Evolutionary conservation across 2,113 vertebrate genomes (phyloP).

Genomic region (Aspiorhynchus laticeps): DNA sequence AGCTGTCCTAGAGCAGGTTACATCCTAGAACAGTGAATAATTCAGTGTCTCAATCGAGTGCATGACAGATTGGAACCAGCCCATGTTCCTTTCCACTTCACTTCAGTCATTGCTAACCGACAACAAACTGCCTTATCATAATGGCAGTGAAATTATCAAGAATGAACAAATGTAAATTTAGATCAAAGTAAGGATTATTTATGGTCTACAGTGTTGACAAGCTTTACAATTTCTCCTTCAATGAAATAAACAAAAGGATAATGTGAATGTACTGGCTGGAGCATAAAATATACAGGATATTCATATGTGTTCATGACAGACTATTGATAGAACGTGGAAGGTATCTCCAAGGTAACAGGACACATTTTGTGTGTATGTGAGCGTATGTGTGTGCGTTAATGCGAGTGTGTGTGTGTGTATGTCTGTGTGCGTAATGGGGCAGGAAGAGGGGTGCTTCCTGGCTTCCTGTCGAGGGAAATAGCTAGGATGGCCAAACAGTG

Average conservation of each 20-base stretch:
- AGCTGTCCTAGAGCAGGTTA: constrained; percentile 46
- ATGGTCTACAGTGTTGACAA: not conserved
- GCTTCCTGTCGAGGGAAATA: constrained; percentile 60
- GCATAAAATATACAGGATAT: constrained; percentile 35
- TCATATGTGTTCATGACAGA: constrained; percentile 24
- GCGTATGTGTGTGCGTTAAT: not conserved
- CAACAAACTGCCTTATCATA: constrained; percentile 33
- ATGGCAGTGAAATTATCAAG: constrained; percentile 30
- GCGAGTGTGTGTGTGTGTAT: constrained; percentile 32
- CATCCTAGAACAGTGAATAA: constrained; percentile 47
- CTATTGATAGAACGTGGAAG: constrained; percentile 53
- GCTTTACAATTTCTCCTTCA: not conserved
- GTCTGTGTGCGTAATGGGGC: constrained; percentile 45
- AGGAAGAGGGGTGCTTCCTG: constrained; percentile 58
- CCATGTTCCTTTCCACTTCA: constrained; percentile 40
- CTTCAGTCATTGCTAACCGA: constrained; percentile 36
- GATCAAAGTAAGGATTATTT: constrained; percentile 1
- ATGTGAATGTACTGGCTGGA: not conserved
- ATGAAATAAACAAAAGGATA: not conserved
- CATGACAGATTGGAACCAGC: constrained; percentile 42
- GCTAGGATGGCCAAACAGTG: constrained; percentile 56
- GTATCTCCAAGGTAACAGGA: constrained; percentile 55
- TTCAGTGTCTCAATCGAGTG: constrained; percentile 42
- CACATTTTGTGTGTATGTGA: constrained; percentile 16
- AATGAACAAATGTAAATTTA: not conserved